Evolutionary conservation across 1,140 invertebrate genomes (phyloP), one percentile per base, ranked within the genome.

Genomic region (Penaeus vannamei): DNA sequence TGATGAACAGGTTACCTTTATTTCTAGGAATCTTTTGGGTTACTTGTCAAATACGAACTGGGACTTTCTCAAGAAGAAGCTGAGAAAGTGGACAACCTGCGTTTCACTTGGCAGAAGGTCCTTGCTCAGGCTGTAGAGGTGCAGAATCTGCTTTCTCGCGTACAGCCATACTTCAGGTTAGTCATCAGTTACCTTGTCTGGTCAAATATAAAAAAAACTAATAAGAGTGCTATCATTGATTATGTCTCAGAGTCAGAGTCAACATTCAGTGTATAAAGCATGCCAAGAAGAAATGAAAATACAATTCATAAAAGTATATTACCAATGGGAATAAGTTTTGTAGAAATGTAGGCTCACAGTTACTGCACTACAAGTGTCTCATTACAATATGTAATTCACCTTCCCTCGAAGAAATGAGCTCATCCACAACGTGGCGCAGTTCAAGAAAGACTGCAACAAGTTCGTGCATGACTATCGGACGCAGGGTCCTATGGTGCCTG

Each of bases 21-120:
- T 53, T 17, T 53, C n/a, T 36, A 91, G 95, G 98, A 99, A 94
- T 98, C 98, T 0, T 99, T 98, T 93, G 97, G 97, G 91, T 96
- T 98, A 61, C 95, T 99, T 10, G 96, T 96, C 4, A 95, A 97
- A 29, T 98, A 98, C 92, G 96, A 98, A 61, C 94, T 99, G 1
- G 95, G 96, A 5, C 95, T 98, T 0, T 96, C 96, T 91, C 95
- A 96, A 91, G 97, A 99, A 92, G 97, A 98, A 91, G 94, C 97
- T 7, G 98, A 99, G 92, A 96, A 96, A 92, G 97, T 98, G 0
- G 98, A 99, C 92, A 98, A 96, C 91, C 93, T 99, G 22, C 94
- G 97, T 0, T 97, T 97, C 92, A 96, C 96, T 0, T 99, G 98
- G 96, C 96, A 96, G 92, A 95, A 96, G 91, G 93, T 98, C 0